Evolutionary conservation across 2,888 invertebrate genomes (phyloP).

Genomic region (Seira sanloemensis): DNA sequence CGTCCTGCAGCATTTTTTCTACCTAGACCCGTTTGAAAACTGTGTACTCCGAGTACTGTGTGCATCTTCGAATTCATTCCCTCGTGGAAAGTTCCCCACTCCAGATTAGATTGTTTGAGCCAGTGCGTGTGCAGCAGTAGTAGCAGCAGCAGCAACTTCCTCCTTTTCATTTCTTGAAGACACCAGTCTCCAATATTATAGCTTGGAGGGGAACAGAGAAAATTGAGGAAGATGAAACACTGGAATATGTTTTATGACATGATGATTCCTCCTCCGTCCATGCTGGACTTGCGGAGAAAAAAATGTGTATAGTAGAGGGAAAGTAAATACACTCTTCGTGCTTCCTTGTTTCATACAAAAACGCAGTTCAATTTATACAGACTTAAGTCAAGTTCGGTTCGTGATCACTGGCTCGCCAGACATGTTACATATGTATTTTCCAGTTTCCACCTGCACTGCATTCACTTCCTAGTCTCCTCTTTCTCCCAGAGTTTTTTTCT

Average conservation of each 20-base stretch:
- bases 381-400: not conserved
- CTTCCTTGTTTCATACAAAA: not conserved
- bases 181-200: too few relatives aligned
- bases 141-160: too few relatives aligned
- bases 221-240: not conserved
- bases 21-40: too few relatives aligned
- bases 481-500: not conserved
- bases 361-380: not conserved
- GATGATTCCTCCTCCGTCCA: conserved; percentile 23
- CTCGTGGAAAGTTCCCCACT: not conserved
- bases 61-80: not conserved
- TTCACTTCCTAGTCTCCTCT: not conserved
- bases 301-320: not conserved
- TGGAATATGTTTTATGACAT: conserved; percentile 59
- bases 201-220: conserved; percentile 25
- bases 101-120: not conserved
- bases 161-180: too few relatives aligned
- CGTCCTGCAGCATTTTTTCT: not conserved
- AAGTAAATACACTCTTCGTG: not conserved
- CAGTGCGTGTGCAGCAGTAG: not conserved
- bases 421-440: conserved; percentile 24
- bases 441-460: conserved; percentile 26
- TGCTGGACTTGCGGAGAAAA: not conserved
- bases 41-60: too few relatives aligned
- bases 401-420: not conserved